Percentiles rank a stretch among this genome's conserved stretches.
Evolutionary conservation across 2,113 vertebrate species (phyloP).

Genomic region (Tenebrosternarchus preto): DNA sequence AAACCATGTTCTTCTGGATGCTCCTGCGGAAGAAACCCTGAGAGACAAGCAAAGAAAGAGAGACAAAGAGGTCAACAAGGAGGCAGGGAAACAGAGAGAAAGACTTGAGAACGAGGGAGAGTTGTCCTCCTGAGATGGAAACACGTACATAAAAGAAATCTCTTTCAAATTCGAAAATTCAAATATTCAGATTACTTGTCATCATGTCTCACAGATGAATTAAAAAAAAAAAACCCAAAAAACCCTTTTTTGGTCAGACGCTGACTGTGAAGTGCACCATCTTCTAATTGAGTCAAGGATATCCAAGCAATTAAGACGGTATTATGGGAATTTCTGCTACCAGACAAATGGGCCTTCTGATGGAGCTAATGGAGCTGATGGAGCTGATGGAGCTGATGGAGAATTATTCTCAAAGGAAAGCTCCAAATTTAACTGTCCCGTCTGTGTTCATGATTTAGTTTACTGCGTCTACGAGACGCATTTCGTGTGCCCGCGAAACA

Average conservation of each 20-base stretch:
- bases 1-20: slow-evolving; percentile 99
- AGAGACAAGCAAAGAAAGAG: background rate
- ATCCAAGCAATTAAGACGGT: slow-evolving; percentile 18
- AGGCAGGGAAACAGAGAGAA: background rate
- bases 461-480: slow-evolving; percentile 3
- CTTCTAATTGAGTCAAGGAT: slow-evolving; percentile 28
- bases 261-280: background rate
- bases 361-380: slow-evolving; percentile 17
- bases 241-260: background rate
- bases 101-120: background rate
- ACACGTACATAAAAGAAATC: background rate
- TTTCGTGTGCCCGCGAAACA: background rate
- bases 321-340: slow-evolving; percentile 31
- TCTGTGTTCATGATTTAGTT: slow-evolving; percentile 32
- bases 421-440: slow-evolving; percentile 25
- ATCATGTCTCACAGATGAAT: no score
- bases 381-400: slow-evolving; percentile 23
- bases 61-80: background rate
- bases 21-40: slow-evolving; percentile 97
- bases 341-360: slow-evolving; percentile 7
- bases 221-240: no score
- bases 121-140: no score
- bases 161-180: slow-evolving; percentile 1
- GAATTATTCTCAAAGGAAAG: background rate
- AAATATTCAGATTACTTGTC: background rate